Base-by-base conservation (phyloP, 2,888 invertebrate species). In the Cosmia trapezina region DNA sequence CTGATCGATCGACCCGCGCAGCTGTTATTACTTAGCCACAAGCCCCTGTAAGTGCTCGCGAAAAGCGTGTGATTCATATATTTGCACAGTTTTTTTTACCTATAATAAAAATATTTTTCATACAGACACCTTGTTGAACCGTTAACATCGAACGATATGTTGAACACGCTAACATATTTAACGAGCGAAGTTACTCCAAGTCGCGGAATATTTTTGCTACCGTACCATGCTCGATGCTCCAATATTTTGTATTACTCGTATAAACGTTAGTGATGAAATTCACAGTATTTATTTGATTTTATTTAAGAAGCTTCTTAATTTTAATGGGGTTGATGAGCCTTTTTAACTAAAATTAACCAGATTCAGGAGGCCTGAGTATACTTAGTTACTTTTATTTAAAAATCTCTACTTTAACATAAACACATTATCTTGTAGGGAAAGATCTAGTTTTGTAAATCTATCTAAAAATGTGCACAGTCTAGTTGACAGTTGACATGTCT, bases 101-200 rank as follows among this genome's bases (percentile, higher is more conserved):
- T 43, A 12, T 28, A 65, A 56, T 60, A 56, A 61, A 54, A 67
- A 73, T 82, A 85, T 88, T 84, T 86, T 86, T 85, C 86, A 84
- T 64, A 67, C 76, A 77, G 79, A 84, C 84, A 86, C 89, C 83
- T 86, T 67, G 51, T 68, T 79, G 78, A 78, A 82, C 74, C 75
- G 87, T 85, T 89, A 86, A 87, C 86, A 84, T 76, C 68, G 72
- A 74, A 64, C 69, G 81, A 85, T 85, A 85, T 84, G 83, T 83
- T 73, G 76, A 81, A 81, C 90, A 88, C 86, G 88, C 88, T 54
- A 89, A 78, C 83, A 45, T 70, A 64, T 79, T 80, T 69, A 69
- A 78, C 64, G 78, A 83, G 64, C 19, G 4, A 76, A 79, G 64
- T 80, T 80, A 37, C 8, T 43, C 47, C 7, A 70, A 75, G 61